Base-by-base conservation (phyloP, 2,113 vertebrate species). In the Nematolebias whitei region DNA sequence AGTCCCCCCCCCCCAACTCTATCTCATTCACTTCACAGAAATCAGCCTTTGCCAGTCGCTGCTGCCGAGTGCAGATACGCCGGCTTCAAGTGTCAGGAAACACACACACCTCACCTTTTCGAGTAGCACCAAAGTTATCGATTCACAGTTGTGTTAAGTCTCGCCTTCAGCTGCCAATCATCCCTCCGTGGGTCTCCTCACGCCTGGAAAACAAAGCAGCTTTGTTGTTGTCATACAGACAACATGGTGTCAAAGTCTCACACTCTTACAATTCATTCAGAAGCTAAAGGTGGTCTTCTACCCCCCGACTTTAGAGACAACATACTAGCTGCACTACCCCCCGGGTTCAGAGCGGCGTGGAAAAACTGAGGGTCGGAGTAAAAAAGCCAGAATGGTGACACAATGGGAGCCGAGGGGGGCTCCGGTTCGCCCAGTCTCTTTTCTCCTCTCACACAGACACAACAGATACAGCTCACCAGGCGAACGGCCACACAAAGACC, bases 121-220 rank as follows among this genome's bases (percentile, higher is more conserved):
- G 79, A 85, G 69, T 74, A 89, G 86, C 88, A 88, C 84, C 74
- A 41, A 35, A 68, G 70, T 76, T 83, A 76, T 68, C 55, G 84
- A 85, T 83, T 85, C 79, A 80, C 87, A 71, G 82, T 79, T 62
- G 80, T 66, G 80, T 75, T 40, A 54, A 56, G 64, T 73, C 83
- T 91, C 80, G 77, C 83, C 74, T 81, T 63, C 40, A 50, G 85
- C 84, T 79, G 79, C 70, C 76, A 80, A 65, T 90, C 89, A 90
- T 89, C 74, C 79, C 82, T 68, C 75, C 60, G 55, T n/a, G 85
- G 63, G 68, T 64, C 73, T 86, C 68, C 26, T 69, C 45, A 68
- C 64, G 56, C 74, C 88, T 87, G 83, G 56, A 86, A 85, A 47
- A 84, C 57, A 83, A 52, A 38, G 19, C 59, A 49, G 68, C 56